Evolutionary conservation across 1,140 invertebrate species (phyloP).

Genomic region (Maniola jurtina): DNA sequence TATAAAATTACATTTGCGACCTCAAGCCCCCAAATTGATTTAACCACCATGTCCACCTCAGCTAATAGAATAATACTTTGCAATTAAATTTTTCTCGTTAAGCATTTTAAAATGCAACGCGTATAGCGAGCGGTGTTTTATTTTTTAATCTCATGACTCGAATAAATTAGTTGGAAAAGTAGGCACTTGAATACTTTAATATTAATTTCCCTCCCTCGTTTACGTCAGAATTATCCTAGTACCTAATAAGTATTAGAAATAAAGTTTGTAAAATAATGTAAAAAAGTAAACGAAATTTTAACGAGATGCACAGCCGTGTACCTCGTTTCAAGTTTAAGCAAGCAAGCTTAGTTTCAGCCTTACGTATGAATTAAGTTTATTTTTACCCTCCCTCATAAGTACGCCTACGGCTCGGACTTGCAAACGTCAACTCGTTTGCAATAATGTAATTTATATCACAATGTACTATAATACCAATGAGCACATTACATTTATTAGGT

Average conservation of each 20-base stretch:
- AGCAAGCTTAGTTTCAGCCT: no score
- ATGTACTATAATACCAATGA: no score
- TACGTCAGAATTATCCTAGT: background rate
- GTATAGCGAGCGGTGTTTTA: constrained; percentile 7
- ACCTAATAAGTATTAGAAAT: no score
- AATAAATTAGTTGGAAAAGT: constrained; percentile 11
- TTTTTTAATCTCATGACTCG: constrained; percentile 1
- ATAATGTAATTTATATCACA: no score
- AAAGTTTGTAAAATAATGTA: background rate
- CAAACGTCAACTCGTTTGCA: no score
- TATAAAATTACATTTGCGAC: background rate
- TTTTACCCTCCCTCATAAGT: no score
- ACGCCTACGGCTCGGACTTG: no score
- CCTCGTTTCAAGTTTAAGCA: no score
- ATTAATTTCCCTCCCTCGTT: background rate
- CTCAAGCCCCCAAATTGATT: constrained; percentile 4
- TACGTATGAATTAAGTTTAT: no score
- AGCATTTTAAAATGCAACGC: constrained; percentile 17
- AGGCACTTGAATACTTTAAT: background rate
- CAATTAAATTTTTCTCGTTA: constrained; percentile 13
- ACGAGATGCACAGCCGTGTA: no score
- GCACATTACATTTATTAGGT: no score
- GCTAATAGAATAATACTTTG: constrained; percentile 11
- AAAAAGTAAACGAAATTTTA: background rate
- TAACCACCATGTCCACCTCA: background rate